phyloP scores from a whole-genome alignment of 2,113 vertebrate species.

The Eolophus roseicapilla region DNA sequence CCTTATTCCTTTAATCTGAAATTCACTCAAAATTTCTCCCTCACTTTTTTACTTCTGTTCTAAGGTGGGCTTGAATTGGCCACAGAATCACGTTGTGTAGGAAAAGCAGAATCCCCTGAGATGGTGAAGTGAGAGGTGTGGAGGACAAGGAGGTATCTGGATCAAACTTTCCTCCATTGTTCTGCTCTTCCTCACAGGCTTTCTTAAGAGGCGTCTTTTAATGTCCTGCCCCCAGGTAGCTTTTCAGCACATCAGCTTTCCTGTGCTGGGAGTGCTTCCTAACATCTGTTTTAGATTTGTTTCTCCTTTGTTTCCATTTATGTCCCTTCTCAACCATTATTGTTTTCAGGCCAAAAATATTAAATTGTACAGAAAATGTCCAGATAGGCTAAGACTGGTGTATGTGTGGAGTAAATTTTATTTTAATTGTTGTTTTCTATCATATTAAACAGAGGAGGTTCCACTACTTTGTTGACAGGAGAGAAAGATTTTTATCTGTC shows the following conservation, averaged over 20 bases:
- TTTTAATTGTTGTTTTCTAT: conserved; percentile 44
- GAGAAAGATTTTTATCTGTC: background rate
- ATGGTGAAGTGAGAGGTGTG: background rate
- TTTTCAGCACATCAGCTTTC: conserved; percentile 61
- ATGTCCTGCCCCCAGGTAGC: conserved; percentile 19
- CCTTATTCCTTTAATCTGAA: background rate
- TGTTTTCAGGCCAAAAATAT: conserved; percentile 36
- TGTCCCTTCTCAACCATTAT: conserved; percentile 23
- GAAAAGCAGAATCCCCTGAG: background rate
- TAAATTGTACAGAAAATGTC: conserved; percentile 13
- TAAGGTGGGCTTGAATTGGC: background rate
- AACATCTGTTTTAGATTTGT: conserved; percentile 67
- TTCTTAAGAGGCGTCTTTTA: conserved; percentile 5
- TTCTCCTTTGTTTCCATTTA: conserved; percentile 49
- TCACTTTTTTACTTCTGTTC: background rate
- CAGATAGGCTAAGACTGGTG: background rate
- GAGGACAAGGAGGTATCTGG: background rate
- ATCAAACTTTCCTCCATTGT: background rate
- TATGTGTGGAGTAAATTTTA: background rate
- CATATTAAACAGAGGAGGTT: background rate
- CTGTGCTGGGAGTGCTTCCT: conserved; percentile 30
- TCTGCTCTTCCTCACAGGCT: background rate
- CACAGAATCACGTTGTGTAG: background rate
- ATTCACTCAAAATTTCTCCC: background rate
- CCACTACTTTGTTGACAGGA: background rate